Evolutionary conservation across 2,113 vertebrate genomes (phyloP).

Genomic region (Microtus pennsylvanicus): DNA sequence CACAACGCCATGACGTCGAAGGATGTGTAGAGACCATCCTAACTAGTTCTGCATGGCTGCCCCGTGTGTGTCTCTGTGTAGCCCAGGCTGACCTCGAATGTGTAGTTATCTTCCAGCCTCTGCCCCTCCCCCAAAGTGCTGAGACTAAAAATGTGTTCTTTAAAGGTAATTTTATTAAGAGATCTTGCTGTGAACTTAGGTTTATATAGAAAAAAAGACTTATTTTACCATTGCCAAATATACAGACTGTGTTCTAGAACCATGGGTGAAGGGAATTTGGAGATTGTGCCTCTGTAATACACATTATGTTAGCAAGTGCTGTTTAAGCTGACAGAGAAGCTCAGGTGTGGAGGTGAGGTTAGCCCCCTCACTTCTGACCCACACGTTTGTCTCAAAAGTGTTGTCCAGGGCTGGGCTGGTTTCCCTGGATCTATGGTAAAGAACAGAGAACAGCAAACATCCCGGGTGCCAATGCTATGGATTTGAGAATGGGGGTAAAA

Average conservation of each 20-base stretch:
- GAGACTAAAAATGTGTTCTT: background rate
- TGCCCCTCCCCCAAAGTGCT: background rate
- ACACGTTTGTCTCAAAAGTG: background rate
- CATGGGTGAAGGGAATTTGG: background rate
- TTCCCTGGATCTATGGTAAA: background rate
- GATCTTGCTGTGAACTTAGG: background rate
- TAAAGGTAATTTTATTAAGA: background rate
- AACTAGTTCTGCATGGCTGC: background rate
- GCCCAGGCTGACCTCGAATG: background rate
- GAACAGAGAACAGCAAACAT: background rate
- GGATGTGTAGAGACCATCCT: background rate
- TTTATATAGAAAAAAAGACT: constrained; percentile 4
- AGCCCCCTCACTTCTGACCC: background rate
- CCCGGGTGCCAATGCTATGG: background rate
- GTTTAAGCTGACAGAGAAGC: background rate
- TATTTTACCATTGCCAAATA: background rate
- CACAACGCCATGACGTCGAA: background rate
- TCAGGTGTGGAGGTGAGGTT: background rate
- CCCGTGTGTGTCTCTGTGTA: background rate
- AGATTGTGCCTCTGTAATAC: background rate
- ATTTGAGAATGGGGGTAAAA: background rate
- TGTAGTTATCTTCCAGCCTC: background rate
- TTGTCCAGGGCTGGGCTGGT: background rate
- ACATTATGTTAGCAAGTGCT: background rate
- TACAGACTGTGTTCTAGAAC: background rate